phyloP scores from a whole-genome alignment of 2,113 vertebrate species.

The Brachirus orientalis region DNA sequence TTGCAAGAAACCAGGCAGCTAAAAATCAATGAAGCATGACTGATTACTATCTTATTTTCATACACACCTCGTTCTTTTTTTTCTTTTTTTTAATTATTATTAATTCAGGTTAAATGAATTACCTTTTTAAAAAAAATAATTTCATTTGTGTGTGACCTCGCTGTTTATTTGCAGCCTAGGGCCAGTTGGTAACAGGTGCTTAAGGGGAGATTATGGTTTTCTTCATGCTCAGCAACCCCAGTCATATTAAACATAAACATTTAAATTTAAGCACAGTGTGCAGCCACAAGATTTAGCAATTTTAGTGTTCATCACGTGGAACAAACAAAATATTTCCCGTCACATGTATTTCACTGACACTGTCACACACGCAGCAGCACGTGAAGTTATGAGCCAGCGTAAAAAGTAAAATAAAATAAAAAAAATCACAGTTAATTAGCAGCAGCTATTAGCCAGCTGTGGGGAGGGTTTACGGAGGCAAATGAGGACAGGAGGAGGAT shows the following conservation, averaged over 20 bases:
- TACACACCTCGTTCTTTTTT: too few species aligned
- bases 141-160: too few species aligned
- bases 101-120: too few species aligned
- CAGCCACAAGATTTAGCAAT: not conserved
- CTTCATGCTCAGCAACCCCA: not conserved
- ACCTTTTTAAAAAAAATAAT: too few species aligned
- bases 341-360: not conserved
- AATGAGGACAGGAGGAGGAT: conserved; percentile 1
- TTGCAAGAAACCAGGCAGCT: too few species aligned
- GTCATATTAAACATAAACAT: not conserved
- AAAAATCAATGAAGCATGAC: too few species aligned
- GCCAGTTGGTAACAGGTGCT: too few species aligned
- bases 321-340: not conserved
- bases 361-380: not conserved
- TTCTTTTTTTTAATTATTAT: too few species aligned
- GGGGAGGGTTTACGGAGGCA: not conserved
- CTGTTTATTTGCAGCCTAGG: not conserved
- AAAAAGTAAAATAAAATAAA: not conserved
- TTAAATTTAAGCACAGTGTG: not conserved
- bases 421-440: conserved; percentile 21
- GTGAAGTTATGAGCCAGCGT: conserved; percentile 1
- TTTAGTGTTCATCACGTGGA: not conserved
- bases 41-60: too few species aligned
- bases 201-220: not conserved
- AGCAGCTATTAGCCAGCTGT: conserved; percentile 48